Evolutionary conservation across 2,888 invertebrate genomes (phyloP).

Genomic region (Elaeidobius kamerunicus): DNA sequence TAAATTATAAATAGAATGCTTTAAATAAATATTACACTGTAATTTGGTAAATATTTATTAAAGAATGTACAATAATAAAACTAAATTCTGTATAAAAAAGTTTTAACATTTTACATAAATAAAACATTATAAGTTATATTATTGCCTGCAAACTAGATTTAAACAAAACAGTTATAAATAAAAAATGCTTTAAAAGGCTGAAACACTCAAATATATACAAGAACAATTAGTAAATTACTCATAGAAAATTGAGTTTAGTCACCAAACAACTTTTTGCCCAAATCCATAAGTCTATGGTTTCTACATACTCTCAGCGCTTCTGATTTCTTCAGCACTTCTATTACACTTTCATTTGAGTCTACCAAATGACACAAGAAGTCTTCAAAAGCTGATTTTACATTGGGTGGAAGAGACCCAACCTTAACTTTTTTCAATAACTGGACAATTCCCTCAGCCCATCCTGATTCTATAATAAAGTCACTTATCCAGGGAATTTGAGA

Average conservation of each 20-base stretch:
- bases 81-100: too few relatives aligned
- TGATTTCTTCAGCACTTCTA: conserved; percentile 73
- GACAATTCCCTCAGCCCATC: conserved; percentile 89
- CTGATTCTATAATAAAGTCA: conserved; percentile 87
- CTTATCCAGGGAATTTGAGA: conserved; percentile 85
- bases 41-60: too few relatives aligned
- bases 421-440: conserved; percentile 79
- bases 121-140: too few relatives aligned
- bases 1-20: too few relatives aligned
- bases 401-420: conserved; percentile 75
- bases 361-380: conserved; percentile 84
- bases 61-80: too few relatives aligned
- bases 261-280: conserved; percentile 84
- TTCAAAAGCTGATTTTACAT: conserved; percentile 86
- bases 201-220: conserved; percentile 9
- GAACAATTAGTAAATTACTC: neutral
- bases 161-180: too few relatives aligned
- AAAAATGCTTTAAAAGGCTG: conserved; percentile 1
- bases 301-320: conserved; percentile 81
- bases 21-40: too few relatives aligned
- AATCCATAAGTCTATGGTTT: conserved; percentile 84
- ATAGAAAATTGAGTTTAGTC: conserved; percentile 57
- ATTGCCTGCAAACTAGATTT: too few relatives aligned
- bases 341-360: conserved; percentile 71
- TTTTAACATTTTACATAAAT: too few relatives aligned